Conservation (phyloP, 2,888 invertebrate genomes). For the Parascotia fuliginaria region DNA sequence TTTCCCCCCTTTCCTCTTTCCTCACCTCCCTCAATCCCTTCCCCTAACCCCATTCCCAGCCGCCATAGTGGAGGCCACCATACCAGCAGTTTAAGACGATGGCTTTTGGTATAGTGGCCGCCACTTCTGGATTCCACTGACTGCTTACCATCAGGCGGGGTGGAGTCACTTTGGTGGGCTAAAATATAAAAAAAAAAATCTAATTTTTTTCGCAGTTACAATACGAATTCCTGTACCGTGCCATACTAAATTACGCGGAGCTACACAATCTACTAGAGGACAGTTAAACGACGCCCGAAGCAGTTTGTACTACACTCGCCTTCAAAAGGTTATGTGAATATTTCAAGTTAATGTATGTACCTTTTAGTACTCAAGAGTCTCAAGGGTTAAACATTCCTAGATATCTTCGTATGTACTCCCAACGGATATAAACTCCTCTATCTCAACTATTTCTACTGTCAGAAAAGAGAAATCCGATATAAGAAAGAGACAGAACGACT, state of each 20-base stretch:
- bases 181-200: neutral
- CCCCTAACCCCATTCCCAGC: no score
- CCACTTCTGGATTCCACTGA: no score
- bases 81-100: no score
- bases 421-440: slow-evolving; percentile 2
- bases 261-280: slow-evolving; percentile 91
- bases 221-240: slow-evolving; percentile 97
- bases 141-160: no score
- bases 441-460: no score
- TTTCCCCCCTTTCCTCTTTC: no score
- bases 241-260: slow-evolving; percentile 95
- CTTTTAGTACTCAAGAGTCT: slow-evolving; percentile 32
- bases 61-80: no score
- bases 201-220: slow-evolving; percentile 88
- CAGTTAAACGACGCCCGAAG: slow-evolving; percentile 66
- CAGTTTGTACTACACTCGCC: slow-evolving; percentile 18
- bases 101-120: no score
- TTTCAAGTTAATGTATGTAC: slow-evolving; percentile 18
- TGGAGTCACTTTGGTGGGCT: no score
- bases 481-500: neutral
- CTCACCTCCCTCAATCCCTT: no score
- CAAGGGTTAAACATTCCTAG: slow-evolving; percentile 12
- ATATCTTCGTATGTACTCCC: slow-evolving; percentile 8
- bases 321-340: slow-evolving; percentile 41
- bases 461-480: neutral